Percentiles rank a stretch among this genome's conserved stretches.
Conservation (phyloP, 2,113 vertebrate species). For the Neotoma lepida region DNA sequence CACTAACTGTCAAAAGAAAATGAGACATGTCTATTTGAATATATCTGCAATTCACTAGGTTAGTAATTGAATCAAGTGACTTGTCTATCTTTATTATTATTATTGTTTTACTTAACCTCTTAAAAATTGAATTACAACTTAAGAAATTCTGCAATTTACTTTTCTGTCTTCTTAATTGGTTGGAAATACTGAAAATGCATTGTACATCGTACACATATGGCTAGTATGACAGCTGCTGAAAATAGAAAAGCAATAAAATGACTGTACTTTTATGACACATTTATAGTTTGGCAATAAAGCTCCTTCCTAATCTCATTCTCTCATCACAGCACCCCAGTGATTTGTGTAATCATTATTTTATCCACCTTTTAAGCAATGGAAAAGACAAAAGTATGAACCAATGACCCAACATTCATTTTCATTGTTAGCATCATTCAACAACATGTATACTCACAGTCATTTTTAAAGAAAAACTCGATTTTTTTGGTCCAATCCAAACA, state of each 20-base stretch:
- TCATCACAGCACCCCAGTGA: slow-evolving; percentile 64
- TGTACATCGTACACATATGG: slow-evolving; percentile 35
- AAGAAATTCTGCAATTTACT: slow-evolving; percentile 29
- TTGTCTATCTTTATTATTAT: background rate
- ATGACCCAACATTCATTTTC: slow-evolving; percentile 64
- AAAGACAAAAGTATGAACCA: slow-evolving; percentile 63
- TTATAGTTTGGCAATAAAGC: slow-evolving; percentile 68
- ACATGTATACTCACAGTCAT: background rate
- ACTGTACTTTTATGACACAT: slow-evolving; percentile 67
- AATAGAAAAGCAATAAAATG: slow-evolving; percentile 67
- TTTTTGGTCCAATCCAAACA: background rate
- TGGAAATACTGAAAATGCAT: slow-evolving; percentile 42
- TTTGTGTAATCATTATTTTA: slow-evolving; percentile 77
- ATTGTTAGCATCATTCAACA: slow-evolving; percentile 58
- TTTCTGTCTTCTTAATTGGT: slow-evolving; percentile 31
- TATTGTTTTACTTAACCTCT: slow-evolving; percentile 12
- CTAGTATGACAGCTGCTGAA: slow-evolving; percentile 59
- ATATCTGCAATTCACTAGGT: slow-evolving; percentile 9
- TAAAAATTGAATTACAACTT: slow-evolving; percentile 40
- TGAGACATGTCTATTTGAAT: slow-evolving; percentile 46
- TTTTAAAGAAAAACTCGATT: background rate
- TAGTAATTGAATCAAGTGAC: slow-evolving; percentile 39
- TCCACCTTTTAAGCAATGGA: slow-evolving; percentile 68
- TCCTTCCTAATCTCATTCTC: slow-evolving; percentile 67
- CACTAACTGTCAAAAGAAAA: slow-evolving; percentile 55